phyloP scores from a whole-genome alignment of 2,113 vertebrate genomes.

The Galbula dea region DNA sequence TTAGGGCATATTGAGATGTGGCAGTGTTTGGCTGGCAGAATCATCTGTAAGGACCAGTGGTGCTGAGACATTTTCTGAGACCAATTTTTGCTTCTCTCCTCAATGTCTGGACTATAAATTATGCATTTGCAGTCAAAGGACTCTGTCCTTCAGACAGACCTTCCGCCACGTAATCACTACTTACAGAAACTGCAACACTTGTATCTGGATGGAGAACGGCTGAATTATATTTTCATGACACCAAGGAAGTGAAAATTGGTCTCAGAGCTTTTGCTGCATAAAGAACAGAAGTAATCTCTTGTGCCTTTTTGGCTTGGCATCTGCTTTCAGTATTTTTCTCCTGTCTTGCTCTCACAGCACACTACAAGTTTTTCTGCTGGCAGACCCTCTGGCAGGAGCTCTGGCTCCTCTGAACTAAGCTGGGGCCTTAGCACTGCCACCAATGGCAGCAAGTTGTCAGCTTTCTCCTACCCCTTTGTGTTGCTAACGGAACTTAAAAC shows the following conservation, averaged over 20 bases:
- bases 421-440: not conserved
- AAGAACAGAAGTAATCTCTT: not conserved
- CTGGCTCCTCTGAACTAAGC: not conserved
- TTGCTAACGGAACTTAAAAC: not conserved
- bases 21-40: not conserved
- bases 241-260: not conserved
- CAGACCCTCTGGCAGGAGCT: not conserved
- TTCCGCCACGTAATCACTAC: not conserved
- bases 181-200: not conserved
- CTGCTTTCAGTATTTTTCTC: not conserved
- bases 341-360: not conserved
- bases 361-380: not conserved
- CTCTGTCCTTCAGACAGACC: not conserved
- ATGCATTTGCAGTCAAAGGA: not conserved
- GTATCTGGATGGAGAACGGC: not conserved
- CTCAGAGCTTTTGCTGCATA: not conserved
- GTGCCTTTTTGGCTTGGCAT: not conserved
- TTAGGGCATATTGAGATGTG: not conserved
- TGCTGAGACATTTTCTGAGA: not conserved
- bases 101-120: not conserved
- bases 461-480: not conserved
- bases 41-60: not conserved
- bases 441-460: not conserved
- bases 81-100: not conserved
- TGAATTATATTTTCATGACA: not conserved